These are phyloP conservation scores for Euplagia quadripunctaria DNA, from an alignment of 2,888 invertebrate species.

Conservation along the genomic window DNA sequence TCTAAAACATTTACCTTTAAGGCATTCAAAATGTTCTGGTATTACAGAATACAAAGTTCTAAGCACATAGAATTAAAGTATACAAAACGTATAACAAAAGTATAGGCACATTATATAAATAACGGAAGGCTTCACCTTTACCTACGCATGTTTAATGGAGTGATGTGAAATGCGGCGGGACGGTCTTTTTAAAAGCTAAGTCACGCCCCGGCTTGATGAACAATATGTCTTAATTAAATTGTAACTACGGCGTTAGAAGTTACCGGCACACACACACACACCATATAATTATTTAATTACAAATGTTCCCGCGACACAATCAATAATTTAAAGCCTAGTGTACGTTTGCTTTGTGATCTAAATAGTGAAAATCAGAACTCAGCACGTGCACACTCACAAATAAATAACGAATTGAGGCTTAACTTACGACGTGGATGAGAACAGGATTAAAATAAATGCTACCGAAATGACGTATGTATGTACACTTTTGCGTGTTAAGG, in stretches of 20 bases:
- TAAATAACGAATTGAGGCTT: slow-evolving; percentile 62
- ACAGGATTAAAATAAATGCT: slow-evolving; percentile 68
- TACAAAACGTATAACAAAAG: slow-evolving; percentile 40
- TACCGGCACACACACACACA: slow-evolving; percentile 50
- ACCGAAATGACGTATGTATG: slow-evolving; percentile 49
- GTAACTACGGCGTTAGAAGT: slow-evolving; percentile 67
- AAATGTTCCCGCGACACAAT: slow-evolving; percentile 63
- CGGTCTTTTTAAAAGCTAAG: slow-evolving; percentile 77
- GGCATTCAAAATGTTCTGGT: no score
- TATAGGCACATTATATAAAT: slow-evolving; percentile 62
- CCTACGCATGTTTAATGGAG: slow-evolving; percentile 65
- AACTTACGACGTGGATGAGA: slow-evolving; percentile 54
- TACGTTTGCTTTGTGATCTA: slow-evolving; percentile 48
- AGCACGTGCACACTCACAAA: slow-evolving; percentile 62
- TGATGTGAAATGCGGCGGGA: slow-evolving; percentile 66
- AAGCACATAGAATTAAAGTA: slow-evolving; percentile 22
- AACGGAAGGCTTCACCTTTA: slow-evolving; percentile 59
- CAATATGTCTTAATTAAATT: slow-evolving; percentile 84
- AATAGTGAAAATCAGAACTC: slow-evolving; percentile 43
- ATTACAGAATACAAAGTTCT: not conserved
- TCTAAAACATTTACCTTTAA: not conserved
- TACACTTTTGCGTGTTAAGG: slow-evolving; percentile 42
- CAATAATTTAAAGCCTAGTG: slow-evolving; percentile 60
- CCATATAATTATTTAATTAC: slow-evolving; percentile 78
- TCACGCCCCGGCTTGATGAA: slow-evolving; percentile 76